Base-by-base conservation (phyloP, 1,140 invertebrate genomes). In the Anagrus nilaparvatae region DNA sequence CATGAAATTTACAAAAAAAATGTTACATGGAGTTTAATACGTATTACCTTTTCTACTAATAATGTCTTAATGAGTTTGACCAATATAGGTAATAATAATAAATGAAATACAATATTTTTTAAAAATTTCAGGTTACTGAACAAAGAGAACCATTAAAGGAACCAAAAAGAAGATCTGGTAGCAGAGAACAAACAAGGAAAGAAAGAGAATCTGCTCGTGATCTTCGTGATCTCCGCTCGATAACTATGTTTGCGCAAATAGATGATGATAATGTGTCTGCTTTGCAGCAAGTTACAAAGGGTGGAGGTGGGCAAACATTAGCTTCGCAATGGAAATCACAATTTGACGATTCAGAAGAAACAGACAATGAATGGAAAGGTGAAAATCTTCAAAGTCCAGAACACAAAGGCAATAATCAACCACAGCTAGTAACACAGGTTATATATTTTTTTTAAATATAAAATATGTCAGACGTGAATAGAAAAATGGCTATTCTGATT, bases 261-360 rank as follows among this genome's bases (percentile, higher is more conserved):
- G 90, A 93, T 58, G 90, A 94, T 61, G 89, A 92, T 46, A 92
- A 91, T 57, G 81, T 91, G 0, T 92, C 88, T 8, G 84, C 82
- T 1, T 59, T 87, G 41, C 87, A 91, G 58, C 87, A 91, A 70
- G 74, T 81, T n/a, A 84, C 81, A 0, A 77, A 76, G 54, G 78
- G 80, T 30, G 77, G 75, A 3, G 79, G 80, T 23, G 84, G 84
- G 0, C 61, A 91, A 3, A 92, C 88, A 0, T 59, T 92, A 9
- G 87, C 86, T 0, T 91, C 87, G 2, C 81, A 91, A 53, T 94
- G 90, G 90, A 92, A 93, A 58, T 91, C 86, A 3, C 87, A 92
- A 56, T 93, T 94, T 56, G 88, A 93, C 58, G 89, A 94, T 59
- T 91, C 87, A 0, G 89, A 93, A 50, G 87, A 89, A 55, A 88